Evolutionary conservation across 64 coral and sea anemone species (phyloP).

Genomic region (Montipora cactus): DNA sequence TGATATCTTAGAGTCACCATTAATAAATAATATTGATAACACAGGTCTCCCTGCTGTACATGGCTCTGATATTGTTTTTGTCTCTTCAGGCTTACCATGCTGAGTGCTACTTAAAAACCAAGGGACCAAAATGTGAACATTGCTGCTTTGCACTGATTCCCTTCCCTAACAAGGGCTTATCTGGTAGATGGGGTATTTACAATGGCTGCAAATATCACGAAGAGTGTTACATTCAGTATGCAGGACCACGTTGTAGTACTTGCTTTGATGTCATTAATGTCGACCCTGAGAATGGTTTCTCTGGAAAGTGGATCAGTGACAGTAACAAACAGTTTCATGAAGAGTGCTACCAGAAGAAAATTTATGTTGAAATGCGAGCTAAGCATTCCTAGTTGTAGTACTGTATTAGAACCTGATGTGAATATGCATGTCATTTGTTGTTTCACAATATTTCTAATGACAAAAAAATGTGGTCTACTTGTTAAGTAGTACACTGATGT

Average conservation of each 20-base stretch:
- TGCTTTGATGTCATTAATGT: constrained; percentile 97
- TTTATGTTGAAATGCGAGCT: constrained; percentile 87
- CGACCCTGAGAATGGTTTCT: constrained; percentile 80
- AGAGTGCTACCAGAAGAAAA: constrained; percentile 92
- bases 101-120: constrained; percentile 90
- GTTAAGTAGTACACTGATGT: no score
- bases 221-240: constrained; percentile 92
- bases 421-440: neutral
- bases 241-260: constrained; percentile 90
- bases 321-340: constrained; percentile 88
- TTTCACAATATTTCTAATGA: neutral
- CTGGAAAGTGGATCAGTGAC: constrained; percentile 80
- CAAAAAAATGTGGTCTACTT: no score
- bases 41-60: no score
- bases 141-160: constrained; percentile 97
- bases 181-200: constrained; percentile 94
- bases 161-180: constrained; percentile 83
- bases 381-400: constrained; percentile 63
- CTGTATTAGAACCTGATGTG: neutral
- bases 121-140: constrained; percentile 95
- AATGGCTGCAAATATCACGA: constrained; percentile 93
- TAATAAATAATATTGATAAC: no score
- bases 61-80: neutral
- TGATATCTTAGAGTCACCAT: no score
- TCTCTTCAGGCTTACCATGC: constrained; percentile 82